These are phyloP conservation scores for Sciurus vulgaris DNA, from an alignment of 2,797 vertebrate genomes.

Conservation along the genomic window DNA sequence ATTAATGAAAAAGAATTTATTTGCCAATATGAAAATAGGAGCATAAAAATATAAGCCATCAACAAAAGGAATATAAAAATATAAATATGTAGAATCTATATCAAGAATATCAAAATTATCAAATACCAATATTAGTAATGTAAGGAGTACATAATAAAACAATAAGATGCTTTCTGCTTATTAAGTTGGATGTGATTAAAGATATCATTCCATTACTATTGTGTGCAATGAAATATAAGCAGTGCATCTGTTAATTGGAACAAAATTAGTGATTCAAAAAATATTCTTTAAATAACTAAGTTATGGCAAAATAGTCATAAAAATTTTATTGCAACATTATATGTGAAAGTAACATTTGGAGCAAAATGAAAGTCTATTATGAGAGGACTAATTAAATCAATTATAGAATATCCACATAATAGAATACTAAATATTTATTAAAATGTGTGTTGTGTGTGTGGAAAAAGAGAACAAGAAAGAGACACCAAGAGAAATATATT, in stretches of 20 bases:
- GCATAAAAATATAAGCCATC: not conserved
- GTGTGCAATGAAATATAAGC: not conserved
- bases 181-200: not conserved
- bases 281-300: not conserved
- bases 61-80: conserved; percentile 3
- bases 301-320: conserved; percentile 27
- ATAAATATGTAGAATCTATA: not conserved
- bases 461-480: not conserved
- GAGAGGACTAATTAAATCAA: conserved; percentile 16
- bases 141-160: conserved; percentile 28
- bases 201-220: not conserved
- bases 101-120: not conserved
- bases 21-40: not conserved
- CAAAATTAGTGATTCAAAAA: not conserved
- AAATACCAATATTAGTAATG: not conserved
- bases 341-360: conserved; percentile 26
- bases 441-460: not conserved
- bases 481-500: not conserved
- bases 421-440: not conserved
- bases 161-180: not conserved
- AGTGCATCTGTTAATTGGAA: not conserved
- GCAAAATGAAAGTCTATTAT: conserved; percentile 3
- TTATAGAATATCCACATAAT: not conserved
- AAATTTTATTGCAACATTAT: not conserved
- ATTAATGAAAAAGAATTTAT: not conserved